Conservation (phyloP, 2,888 invertebrate species). For the Nephrotoma appendiculata region DNA sequence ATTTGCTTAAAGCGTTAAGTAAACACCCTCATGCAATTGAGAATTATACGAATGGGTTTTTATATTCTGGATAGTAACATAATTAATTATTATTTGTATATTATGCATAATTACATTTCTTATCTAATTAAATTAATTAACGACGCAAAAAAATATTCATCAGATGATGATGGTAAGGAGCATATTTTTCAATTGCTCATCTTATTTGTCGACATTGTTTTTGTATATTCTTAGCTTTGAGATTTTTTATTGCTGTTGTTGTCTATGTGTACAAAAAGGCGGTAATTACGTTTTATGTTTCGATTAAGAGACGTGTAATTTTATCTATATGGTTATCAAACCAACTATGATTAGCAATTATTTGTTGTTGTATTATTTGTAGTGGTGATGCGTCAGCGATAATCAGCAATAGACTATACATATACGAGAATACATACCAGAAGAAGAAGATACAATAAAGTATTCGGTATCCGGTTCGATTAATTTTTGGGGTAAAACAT, state of each 20-base stretch:
- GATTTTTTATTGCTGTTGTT: neutral
- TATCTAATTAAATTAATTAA: too few relatives aligned
- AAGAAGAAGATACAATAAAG: neutral
- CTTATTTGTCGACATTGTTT: too few relatives aligned
- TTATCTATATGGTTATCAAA: neutral
- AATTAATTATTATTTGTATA: too few relatives aligned
- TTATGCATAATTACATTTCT: too few relatives aligned
- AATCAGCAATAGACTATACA: neutral
- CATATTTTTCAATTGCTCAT: too few relatives aligned
- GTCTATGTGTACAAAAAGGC: neutral
- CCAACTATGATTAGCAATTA: neutral
- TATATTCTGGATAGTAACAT: too few relatives aligned
- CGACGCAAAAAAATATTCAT: too few relatives aligned
- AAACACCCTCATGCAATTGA: too few relatives aligned
- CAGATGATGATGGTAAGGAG: too few relatives aligned
- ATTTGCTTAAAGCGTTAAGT: too few relatives aligned
- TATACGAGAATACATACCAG: neutral
- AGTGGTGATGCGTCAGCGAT: neutral
- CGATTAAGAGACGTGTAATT: neutral
- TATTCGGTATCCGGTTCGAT: neutral
- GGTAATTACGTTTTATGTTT: neutral
- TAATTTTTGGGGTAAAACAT: neutral
- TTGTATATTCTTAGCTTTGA: too few relatives aligned
- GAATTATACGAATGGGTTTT: too few relatives aligned
- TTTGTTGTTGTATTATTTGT: neutral